Evolutionary conservation across 1,140 invertebrate species (phyloP).

Genomic region (Laodelphax striatellus): DNA sequence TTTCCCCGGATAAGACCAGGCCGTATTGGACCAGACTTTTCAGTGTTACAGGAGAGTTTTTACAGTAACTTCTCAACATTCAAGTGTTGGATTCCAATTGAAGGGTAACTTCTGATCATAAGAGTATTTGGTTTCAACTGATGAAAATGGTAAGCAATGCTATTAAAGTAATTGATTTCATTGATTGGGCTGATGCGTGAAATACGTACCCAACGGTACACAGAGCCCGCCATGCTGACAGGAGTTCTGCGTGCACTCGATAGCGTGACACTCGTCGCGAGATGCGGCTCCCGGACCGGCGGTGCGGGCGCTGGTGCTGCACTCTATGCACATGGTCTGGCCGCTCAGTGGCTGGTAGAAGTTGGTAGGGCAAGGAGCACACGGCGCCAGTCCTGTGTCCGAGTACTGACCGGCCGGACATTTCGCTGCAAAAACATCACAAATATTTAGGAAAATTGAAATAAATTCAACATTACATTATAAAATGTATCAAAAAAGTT

Average conservation of each 20-base stretch:
- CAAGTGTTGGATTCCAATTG: no score
- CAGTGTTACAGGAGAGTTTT: no score
- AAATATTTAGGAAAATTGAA: not conserved
- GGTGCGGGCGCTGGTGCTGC: conserved; percentile 75
- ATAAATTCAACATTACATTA: no score
- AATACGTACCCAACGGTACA: conserved; percentile 51
- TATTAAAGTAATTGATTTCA: no score
- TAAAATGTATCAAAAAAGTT: no score
- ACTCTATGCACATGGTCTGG: conserved; percentile 73
- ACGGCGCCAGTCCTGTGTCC: conserved; percentile 87
- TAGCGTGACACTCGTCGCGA: conserved; percentile 71
- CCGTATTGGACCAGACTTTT: no score
- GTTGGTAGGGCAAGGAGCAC: conserved; percentile 85
- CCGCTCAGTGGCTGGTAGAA: conserved; percentile 81
- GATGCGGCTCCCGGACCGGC: conserved; percentile 58
- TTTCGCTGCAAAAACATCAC: conserved; percentile 41
- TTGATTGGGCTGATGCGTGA: not conserved
- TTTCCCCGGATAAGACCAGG: no score
- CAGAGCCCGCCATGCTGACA: conserved; percentile 92
- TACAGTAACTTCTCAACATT: no score
- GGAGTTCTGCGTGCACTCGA: conserved; percentile 72
- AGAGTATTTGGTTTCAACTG: no score
- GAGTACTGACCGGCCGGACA: conserved; percentile 91
- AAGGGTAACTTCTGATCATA: no score
- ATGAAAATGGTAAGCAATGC: no score